Conservation (phyloP, 2,113 vertebrate genomes). For the Trematomus loennbergii region DNA sequence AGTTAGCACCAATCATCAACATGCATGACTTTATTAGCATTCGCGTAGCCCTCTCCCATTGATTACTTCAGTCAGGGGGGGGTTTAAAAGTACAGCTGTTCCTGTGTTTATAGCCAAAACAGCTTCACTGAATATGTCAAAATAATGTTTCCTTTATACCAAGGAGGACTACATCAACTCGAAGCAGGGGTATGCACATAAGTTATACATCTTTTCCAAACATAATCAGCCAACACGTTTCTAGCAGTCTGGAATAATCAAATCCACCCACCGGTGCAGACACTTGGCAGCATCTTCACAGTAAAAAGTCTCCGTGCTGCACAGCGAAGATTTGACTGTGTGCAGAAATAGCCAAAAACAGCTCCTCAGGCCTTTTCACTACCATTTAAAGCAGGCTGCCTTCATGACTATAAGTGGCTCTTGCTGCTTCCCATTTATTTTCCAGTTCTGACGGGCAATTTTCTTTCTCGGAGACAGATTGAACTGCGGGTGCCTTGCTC, state of each 20-base stretch:
- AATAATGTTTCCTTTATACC: conserved; percentile 2
- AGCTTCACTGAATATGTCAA: conserved; percentile 14
- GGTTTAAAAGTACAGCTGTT: conserved; percentile 8
- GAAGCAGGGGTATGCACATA: neutral
- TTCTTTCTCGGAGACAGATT: conserved; percentile 9
- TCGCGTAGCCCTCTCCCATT: conserved; percentile 77
- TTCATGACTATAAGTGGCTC: conserved; percentile 30
- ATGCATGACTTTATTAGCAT: conserved; percentile 85
- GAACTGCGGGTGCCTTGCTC: neutral
- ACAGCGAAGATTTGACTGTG: conserved; percentile 52
- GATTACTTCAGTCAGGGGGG: conserved; percentile 74
- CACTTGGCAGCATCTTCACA: conserved; percentile 61
- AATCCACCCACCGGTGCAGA: conserved; percentile 68
- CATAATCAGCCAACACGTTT: conserved; percentile 42
- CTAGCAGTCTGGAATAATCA: conserved; percentile 67
- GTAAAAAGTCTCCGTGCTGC: conserved; percentile 55
- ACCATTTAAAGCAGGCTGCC: conserved; percentile 35
- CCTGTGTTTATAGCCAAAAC: neutral
- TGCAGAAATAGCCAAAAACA: conserved; percentile 52
- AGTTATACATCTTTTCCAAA: conserved; percentile 26
- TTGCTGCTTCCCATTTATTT: conserved; percentile 11
- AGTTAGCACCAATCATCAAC: conserved; percentile 83
- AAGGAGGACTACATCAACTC: neutral
- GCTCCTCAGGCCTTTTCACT: conserved; percentile 24
- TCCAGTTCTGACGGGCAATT: neutral